A percentile compares a stretch with the other conserved stretches of the same genome.
Evolutionary conservation across 2,113 vertebrate genomes (phyloP).

Genomic region (Cynocephalus volans): DNA sequence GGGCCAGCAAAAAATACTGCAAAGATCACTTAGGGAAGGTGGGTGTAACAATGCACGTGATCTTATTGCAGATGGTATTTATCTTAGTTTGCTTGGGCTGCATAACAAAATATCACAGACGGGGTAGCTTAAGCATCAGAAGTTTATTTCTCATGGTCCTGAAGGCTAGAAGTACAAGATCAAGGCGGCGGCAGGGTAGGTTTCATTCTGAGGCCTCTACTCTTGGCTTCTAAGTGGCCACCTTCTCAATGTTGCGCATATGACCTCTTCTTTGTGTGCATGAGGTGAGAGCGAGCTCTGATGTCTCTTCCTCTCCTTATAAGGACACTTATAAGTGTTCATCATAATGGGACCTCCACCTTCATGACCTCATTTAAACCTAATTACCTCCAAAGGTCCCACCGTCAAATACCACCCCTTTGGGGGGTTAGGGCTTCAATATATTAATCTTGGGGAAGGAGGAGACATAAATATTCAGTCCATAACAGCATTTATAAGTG

Average conservation of each 20-base stretch:
- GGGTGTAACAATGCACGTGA: background rate
- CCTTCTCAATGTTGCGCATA: background rate
- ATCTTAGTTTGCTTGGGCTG: background rate
- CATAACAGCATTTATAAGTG: background rate
- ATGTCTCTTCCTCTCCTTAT: background rate
- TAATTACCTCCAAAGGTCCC: background rate
- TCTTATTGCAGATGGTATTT: conserved; percentile 9
- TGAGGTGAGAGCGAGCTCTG: background rate
- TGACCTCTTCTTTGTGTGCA: background rate
- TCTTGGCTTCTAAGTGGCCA: background rate
- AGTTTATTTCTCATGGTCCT: background rate
- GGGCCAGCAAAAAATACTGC: conserved; percentile 37
- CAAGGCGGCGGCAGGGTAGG: background rate
- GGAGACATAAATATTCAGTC: background rate
- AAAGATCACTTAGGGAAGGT: conserved; percentile 31
- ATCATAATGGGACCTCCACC: background rate
- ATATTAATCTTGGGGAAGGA: background rate
- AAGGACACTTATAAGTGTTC: background rate
- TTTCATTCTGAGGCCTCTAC: background rate
- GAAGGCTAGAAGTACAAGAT: background rate
- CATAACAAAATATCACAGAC: background rate
- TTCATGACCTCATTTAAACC: background rate
- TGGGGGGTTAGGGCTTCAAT: background rate
- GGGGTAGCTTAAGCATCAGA: conserved; percentile 28
- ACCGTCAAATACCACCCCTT: background rate